Evolutionary conservation across 1,140 invertebrate genomes (phyloP), one percentile per base, ranked within the genome.

Genomic region (Coelopa frigida): DNA sequence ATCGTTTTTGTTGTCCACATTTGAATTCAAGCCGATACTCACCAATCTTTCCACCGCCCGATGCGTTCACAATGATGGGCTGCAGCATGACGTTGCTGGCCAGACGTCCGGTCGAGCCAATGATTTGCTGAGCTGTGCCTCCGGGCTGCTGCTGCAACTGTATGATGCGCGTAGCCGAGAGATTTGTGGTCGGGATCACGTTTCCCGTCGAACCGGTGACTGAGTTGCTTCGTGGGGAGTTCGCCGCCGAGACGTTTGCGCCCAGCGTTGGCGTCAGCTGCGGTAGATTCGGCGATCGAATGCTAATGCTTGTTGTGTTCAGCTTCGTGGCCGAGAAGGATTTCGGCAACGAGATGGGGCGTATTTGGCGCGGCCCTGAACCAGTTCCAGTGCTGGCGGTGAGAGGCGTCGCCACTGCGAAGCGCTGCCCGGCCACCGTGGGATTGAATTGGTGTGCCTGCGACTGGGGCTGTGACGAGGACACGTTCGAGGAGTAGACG

Each of bases 271-370:
- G 54, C 4, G 57, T 48, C 12, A 67, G 46, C 21, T 63, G 62
- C 0, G 61, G 58, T 24, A 69, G 54, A 48, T 55, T 68, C 1
- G 66, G 66, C 7, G 66, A 57, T 7, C 66, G 46, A 39, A 69
- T 64, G 40, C 65, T 69, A 3, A 69, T 69, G 54, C 59, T 67
- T 2, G 61, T 67, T 2, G 60, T 64, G 36, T 66, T 66, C 3
- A 69, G 32, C 23, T 69, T 69, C 18, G 57, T 46, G 4, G 54
- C 48, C 5, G 67, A 53, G 21, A 69, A 63, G 23, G 56, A 52
- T 38, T 65, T 64, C 15, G 52, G 58, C 26, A 68, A 24, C 5
- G 63, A 58, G 44, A 69, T 70, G 12, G 63, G 61, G 6, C 67
- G 63, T 35, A 57, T 48, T 50, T 57, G 55, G 3, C 55, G 50